phyloP scores from a whole-genome alignment of 2,797 vertebrate genomes.

The Ispidina picta region DNA sequence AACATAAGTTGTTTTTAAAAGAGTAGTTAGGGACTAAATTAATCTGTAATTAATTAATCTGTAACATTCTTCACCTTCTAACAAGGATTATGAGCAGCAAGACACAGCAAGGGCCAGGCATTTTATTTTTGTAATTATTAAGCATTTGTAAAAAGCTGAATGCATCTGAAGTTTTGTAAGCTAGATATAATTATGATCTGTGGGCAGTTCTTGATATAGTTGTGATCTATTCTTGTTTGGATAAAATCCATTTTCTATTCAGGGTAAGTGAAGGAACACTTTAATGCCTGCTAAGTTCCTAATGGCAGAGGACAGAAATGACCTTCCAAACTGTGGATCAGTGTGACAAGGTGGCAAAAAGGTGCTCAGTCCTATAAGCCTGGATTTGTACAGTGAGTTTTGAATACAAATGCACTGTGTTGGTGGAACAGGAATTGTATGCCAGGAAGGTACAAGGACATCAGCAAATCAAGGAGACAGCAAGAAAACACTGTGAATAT shows the following conservation, averaged over 20 bases:
- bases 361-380: neutral
- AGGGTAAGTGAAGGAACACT: neutral
- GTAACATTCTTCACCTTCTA: neutral
- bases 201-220: neutral
- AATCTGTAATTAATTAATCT: neutral
- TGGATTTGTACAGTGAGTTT: neutral
- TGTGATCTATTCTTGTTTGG: neutral
- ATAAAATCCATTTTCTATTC: slow-evolving; percentile 24
- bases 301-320: neutral
- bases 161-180: slow-evolving; percentile 26
- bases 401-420: neutral
- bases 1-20: neutral
- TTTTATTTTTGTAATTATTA: neutral
- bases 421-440: neutral
- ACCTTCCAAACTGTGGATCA: neutral
- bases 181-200: neutral
- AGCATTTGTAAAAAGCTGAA: slow-evolving; percentile 4
- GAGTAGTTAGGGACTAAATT: neutral
- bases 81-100: neutral
- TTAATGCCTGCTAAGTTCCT: neutral
- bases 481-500: neutral
- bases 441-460: neutral
- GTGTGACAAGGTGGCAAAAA: neutral
- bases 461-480: neutral
- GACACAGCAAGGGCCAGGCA: neutral